These are phyloP conservation scores for Apotomis turbidana DNA, from an alignment of 2,888 invertebrate species.

Conservation along the genomic window DNA sequence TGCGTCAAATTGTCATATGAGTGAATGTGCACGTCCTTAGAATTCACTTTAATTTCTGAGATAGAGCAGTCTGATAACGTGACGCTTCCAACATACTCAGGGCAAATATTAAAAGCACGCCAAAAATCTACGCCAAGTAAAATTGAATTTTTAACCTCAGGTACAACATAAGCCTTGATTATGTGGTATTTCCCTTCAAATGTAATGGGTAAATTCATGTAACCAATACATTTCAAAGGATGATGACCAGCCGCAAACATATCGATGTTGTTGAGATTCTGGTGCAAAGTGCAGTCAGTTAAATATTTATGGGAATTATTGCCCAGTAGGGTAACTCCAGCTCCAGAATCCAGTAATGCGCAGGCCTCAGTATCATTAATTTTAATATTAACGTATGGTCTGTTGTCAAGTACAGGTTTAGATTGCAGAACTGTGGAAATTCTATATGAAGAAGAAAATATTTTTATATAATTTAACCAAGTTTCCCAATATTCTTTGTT, in stretches of 20 bases:
- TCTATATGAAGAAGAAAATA: too few relatives aligned
- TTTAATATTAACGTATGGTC: too few relatives aligned
- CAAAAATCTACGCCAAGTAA: slow-evolving; percentile 9
- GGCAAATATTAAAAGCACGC: background rate
- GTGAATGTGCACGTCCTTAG: background rate
- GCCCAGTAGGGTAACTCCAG: too few relatives aligned
- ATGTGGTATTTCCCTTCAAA: background rate
- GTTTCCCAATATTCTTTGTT: too few relatives aligned
- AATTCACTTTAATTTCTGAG: background rate
- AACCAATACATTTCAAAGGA: background rate
- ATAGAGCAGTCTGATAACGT: background rate
- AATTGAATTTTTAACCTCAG: background rate
- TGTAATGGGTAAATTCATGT: background rate
- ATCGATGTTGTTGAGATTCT: background rate
- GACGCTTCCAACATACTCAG: background rate
- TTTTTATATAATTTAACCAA: too few relatives aligned
- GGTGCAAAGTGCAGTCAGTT: too few relatives aligned
- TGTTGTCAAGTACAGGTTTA: too few relatives aligned
- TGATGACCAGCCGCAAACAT: slow-evolving; percentile 10
- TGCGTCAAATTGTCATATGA: background rate
- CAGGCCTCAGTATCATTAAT: too few relatives aligned
- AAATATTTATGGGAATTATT: too few relatives aligned
- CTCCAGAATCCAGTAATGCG: too few relatives aligned
- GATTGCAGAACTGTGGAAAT: too few relatives aligned
- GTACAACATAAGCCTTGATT: background rate